A percentile compares a stretch with the other conserved stretches of the same genome.
Conservation (phyloP, 2,113 vertebrate genomes). For the Arvicanthis niloticus region DNA sequence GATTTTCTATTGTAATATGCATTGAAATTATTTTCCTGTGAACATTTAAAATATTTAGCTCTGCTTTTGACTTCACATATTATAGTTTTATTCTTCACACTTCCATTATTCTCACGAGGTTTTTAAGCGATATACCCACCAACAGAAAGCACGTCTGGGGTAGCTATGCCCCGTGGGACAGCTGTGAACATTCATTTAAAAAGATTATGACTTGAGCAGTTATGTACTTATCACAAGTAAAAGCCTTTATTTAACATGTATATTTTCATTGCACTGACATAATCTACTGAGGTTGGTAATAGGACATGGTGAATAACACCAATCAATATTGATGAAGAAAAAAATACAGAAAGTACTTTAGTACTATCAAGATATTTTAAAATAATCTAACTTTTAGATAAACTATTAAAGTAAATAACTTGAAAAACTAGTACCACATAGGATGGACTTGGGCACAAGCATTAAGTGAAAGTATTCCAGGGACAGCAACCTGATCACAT, state of each 20-base stretch:
- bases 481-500: not conserved
- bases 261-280: not conserved
- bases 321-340: conserved; percentile 26
- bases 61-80: conserved; percentile 15
- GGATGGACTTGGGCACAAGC: not conserved
- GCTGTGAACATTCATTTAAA: not conserved
- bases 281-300: not conserved
- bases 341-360: not conserved
- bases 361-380: not conserved
- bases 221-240: not conserved
- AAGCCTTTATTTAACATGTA: not conserved
- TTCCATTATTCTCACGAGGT: conserved; percentile 11
- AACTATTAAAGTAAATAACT: conserved; percentile 19
- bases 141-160: not conserved
- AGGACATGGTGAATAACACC: not conserved
- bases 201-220: conserved; percentile 5
- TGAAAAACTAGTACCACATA: not conserved
- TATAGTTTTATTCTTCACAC: conserved; percentile 29
- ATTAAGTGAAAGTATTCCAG: not conserved
- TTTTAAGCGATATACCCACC: not conserved
- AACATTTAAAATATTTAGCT: conserved; percentile 58
- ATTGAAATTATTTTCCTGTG: not conserved
- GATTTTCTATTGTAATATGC: conserved; percentile 17
- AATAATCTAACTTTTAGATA: not conserved
- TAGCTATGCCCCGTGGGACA: not conserved